Evolutionary conservation across 1,140 invertebrate species (phyloP).

Genomic region (Drosophila melanogaster): DNA sequence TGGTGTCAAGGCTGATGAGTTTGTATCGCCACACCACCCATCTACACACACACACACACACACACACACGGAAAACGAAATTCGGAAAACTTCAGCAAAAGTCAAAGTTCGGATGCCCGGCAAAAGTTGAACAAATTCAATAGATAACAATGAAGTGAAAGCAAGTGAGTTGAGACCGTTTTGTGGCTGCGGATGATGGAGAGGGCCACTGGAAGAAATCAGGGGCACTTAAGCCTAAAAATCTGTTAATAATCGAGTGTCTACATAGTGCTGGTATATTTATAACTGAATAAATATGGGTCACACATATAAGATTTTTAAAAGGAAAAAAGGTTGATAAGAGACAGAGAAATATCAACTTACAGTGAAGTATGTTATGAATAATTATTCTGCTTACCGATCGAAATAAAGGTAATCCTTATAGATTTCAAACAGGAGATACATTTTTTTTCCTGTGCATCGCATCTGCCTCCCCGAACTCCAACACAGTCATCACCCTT

Average conservation of each 20-base stretch:
- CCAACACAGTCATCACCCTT: conserved; percentile 18
- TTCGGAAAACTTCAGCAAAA: conserved; percentile 28
- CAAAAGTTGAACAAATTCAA: conserved; percentile 64
- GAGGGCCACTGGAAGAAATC: neutral
- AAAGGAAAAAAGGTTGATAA: no score
- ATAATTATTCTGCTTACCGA: no score
- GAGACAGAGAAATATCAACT: no score
- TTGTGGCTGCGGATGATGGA: conserved; percentile 29
- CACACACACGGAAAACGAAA: neutral
- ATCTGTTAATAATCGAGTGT: no score
- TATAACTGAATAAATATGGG: no score
- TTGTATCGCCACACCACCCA: conserved; percentile 5
- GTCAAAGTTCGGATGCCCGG: conserved; percentile 64
- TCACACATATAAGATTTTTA: no score
- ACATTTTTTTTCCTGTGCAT: conserved; percentile 2
- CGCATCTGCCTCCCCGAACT: neutral
- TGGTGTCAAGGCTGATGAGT: conserved; percentile 73
- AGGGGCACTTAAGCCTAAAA: neutral
- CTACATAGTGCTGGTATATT: no score
- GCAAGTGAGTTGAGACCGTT: conserved; percentile 26
- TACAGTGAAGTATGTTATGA: no score
- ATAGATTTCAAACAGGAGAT: neutral
- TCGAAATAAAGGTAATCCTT: no score
- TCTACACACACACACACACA: neutral
- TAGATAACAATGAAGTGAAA: conserved; percentile 53